These are phyloP conservation scores for Nemoura dubitans DNA, from an alignment of 2,888 invertebrate species.

Conservation along the genomic window DNA sequence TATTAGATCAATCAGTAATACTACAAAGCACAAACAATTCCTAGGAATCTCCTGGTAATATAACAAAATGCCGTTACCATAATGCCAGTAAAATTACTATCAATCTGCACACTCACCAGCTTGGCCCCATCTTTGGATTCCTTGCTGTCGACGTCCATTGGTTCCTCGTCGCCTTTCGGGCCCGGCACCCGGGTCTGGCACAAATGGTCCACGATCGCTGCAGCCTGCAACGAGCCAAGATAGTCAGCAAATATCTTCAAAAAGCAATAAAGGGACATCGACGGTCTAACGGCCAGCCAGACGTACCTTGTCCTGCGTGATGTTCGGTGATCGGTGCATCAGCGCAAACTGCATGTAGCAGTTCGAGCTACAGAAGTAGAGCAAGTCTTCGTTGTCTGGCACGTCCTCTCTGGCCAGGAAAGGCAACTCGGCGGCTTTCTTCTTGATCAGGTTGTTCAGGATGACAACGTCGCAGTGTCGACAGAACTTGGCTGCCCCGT, in stretches of 20 bases:
- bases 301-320: slow-evolving; percentile 67
- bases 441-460: slow-evolving; percentile 80
- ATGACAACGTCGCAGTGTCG: slow-evolving; percentile 94
- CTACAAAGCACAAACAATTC: too few relatives aligned
- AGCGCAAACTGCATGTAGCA: slow-evolving; percentile 89
- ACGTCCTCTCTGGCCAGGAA: slow-evolving; percentile 66
- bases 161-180: slow-evolving; percentile 58
- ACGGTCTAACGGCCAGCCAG: not conserved
- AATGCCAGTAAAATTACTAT: too few relatives aligned
- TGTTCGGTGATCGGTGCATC: slow-evolving; percentile 67
- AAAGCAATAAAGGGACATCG: too few relatives aligned
- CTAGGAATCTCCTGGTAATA: too few relatives aligned
- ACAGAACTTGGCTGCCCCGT: slow-evolving; percentile 90
- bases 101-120: slow-evolving; percentile 48
- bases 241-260: too few relatives aligned
- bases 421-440: slow-evolving; percentile 67
- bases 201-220: slow-evolving; percentile 67
- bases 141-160: slow-evolving; percentile 60
- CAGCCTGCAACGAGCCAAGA: slow-evolving; percentile 58
- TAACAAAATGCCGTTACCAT: too few relatives aligned
- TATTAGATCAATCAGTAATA: too few relatives aligned
- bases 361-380: slow-evolving; percentile 87
- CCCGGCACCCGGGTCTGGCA: slow-evolving; percentile 57
- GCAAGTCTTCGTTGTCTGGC: slow-evolving; percentile 71
- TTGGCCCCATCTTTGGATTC: slow-evolving; percentile 56